These are phyloP conservation scores for Montipora efflorescens DNA, from an alignment of 64 coral and sea anemone species.

Conservation along the genomic window DNA sequence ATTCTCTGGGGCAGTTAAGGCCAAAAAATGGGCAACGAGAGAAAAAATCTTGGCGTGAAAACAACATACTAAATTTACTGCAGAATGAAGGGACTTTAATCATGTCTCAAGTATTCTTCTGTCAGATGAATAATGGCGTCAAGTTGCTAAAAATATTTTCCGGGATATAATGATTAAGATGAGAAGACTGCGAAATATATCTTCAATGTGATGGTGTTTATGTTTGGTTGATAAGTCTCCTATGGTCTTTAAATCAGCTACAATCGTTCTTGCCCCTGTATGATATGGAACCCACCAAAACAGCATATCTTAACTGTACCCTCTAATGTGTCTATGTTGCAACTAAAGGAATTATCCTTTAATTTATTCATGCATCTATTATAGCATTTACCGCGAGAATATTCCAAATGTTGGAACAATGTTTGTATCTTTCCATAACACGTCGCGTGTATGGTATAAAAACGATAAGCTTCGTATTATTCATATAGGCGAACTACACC, in stretches of 20 bases:
- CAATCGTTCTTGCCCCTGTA: constrained; percentile 2
- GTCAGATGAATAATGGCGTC: background rate
- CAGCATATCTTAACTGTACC: background rate
- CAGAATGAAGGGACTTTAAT: background rate
- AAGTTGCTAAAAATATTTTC: background rate
- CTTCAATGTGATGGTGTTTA: background rate
- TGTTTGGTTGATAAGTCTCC: background rate
- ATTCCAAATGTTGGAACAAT: constrained; percentile 81
- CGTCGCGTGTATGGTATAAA: constrained; percentile 11
- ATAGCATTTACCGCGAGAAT: constrained; percentile 65
- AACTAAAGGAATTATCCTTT: background rate
- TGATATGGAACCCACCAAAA: background rate
- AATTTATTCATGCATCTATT: constrained; percentile 81
- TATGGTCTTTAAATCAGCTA: background rate
- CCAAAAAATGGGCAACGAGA: background rate
- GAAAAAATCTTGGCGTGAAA: background rate
- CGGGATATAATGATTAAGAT: background rate
- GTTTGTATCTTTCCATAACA: constrained; percentile 28
- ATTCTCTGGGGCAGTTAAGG: background rate
- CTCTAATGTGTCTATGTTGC: background rate
- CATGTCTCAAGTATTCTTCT: background rate
- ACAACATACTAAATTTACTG: background rate
- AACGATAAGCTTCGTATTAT: background rate
- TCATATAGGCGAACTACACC: constrained; percentile 5
- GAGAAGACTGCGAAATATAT: background rate